Evolutionary conservation across 2,888 invertebrate species (phyloP), one percentile per base, ranked within the genome.

Genomic region (Seira sanloemensis): DNA sequence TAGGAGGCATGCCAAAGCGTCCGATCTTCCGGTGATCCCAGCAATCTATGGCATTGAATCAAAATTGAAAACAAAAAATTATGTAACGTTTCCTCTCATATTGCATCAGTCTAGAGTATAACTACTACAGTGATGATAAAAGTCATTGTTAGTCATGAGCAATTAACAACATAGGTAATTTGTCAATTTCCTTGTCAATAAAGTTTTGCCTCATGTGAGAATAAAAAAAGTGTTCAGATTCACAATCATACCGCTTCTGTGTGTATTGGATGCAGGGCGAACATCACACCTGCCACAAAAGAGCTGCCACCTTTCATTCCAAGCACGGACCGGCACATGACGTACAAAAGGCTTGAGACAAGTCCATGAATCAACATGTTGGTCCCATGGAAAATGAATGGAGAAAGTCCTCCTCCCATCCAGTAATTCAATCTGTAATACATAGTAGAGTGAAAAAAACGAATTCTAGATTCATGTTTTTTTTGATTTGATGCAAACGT

Each of bases 191-290:
- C 5, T 7, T 37, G 37, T 7, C 37, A 37, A 37, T 37, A 7
- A 37, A 37, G 12, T 37, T 37, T 37, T 7, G 37, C n/a, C n/a
- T n/a, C n/a, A n/a, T n/a, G n/a, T 4, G 37, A 37, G 12, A 37
- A 37, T 4, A 7, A 37, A 37, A 12, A 58, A 7, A 12, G 7
- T 58, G 58, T 58, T 68, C 5, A n/a, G 94, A 95, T 95, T n/a
- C n/a, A n/a, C n/a, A n/a, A n/a, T n/a, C n/a, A n/a, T 91, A 96
- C 97, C 91, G 97, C 97, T 91, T 97, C 97, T 0, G 96, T 96
- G 91, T 97, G 97, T 86, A 97, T 94, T 18, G 97, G 97, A 91
- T 97, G 97, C 1, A 95, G 93, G 1, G 97, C 96, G 90, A 97
- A 97, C 89, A 97, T 92, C 65, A 95, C 91, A 25, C 95, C 95